Evolutionary conservation across 2,888 invertebrate genomes (phyloP), one percentile per base, ranked within the genome.

Genomic region (Synanthedon tipuliformis): DNA sequence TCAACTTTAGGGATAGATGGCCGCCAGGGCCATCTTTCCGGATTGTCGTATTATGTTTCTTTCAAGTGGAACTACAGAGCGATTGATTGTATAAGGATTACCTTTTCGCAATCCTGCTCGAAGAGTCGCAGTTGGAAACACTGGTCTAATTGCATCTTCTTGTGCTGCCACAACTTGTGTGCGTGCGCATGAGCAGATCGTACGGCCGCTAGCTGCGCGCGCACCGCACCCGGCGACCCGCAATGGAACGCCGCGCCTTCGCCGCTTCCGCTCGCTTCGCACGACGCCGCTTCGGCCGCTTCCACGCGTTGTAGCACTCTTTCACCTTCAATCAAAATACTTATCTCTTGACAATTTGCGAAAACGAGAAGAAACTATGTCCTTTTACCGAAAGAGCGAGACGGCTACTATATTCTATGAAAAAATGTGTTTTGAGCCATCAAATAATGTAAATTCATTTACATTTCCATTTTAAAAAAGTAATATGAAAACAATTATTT

Each of bases 61-160:
- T 4, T 0, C 4, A 23, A 23, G 2, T 4, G n/a, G n/a, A n/a
- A n/a, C n/a, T n/a, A n/a, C n/a, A n/a, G n/a, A n/a, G n/a, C n/a
- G n/a, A n/a, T n/a, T n/a, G n/a, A n/a, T n/a, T n/a, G n/a, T n/a
- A 3, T 23, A 23, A 23, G 1, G 1, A 23, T 23, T 18, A 94
- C 94, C 91, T 96, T 98, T 77, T 98, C 97, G 64, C 98, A 98
- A 77, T 99, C 99, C 76, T 97, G 96, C 81, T 99, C 98, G 74
- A 98, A 98, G 50, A 98, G 90, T 51, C 98, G 89, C 65, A 98
- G 89, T 77, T 99, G 98, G 74, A 98, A 96, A 75, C 98, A 97
- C 80, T 98, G 98, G 73, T 98, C 98, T 59, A 99, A 89, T 78
- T 97, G 95, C 68, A 94, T 91, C 73, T 97, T 95, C 75, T 98